Percentiles rank a stretch among this genome's conserved stretches.
Conservation (phyloP, 2,797 vertebrate genomes). For the Liparis tanakae region DNA sequence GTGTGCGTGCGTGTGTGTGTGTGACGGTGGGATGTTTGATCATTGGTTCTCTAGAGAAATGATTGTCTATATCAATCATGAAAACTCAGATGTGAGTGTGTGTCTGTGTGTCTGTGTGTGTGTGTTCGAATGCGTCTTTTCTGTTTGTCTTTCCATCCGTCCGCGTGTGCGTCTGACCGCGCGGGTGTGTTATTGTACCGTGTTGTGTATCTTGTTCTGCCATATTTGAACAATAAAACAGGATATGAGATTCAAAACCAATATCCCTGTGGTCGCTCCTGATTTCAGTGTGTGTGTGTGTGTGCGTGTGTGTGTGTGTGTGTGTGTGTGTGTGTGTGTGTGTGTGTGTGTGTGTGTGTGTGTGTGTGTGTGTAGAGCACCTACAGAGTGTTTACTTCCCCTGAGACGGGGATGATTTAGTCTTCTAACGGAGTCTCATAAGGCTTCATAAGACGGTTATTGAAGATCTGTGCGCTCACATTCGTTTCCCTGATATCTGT, state of each 20-base stretch:
- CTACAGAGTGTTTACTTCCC: neutral
- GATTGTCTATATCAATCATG: conserved; percentile 48
- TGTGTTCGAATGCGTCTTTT: conserved; percentile 36
- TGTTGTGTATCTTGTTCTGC: conserved; percentile 68
- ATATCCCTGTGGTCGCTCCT: conserved; percentile 45
- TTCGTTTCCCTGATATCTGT: neutral
- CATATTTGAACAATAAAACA: conserved; percentile 80
- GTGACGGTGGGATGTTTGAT: conserved; percentile 48
- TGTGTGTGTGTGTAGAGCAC: no score
- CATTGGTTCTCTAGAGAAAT: conserved; percentile 52
- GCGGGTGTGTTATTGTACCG: conserved; percentile 57
- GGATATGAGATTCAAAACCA: conserved; percentile 75
- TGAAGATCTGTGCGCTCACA: neutral
- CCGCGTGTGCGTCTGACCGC: conserved; percentile 32
- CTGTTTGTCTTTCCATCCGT: conserved; percentile 57
- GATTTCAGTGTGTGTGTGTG: conserved; percentile 18
- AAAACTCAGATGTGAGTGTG: conserved; percentile 26
- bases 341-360: neutral
- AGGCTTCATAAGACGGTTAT: neutral
- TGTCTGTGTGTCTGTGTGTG: conserved; percentile 35
- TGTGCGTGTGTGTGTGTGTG: no score
- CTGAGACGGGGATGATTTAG: neutral
- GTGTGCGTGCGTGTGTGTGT: neutral
- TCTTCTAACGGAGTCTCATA: neutral
- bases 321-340: no score